Evolutionary conservation across 2,888 invertebrate species (phyloP), one percentile per base, ranked within the genome.

Genomic region (Pilophorus perplexus): DNA sequence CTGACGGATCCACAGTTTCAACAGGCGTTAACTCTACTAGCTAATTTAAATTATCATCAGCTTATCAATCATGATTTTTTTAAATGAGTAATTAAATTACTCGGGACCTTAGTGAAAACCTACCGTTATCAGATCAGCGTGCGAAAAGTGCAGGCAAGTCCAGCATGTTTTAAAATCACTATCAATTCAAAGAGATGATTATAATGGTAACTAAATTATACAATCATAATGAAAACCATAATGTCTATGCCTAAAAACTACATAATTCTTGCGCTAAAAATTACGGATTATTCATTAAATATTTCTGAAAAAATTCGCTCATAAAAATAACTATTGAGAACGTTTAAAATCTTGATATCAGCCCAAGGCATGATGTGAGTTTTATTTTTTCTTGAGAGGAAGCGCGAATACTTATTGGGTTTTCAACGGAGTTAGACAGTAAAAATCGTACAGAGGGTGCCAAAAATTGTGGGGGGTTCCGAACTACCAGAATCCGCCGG

Each of bases 401-500:
- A 52, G 52, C 52, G 52, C 52, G 28, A 28, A 52, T 25, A 52
- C 28, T 33, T 52, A 52, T 52, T 52, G 52, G n/a, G 52, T 52
- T 52, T 52, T 16, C 14, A 8, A 52, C 33, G 6, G 33, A 8
- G 18, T 50, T 14, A 52, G 28, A 28, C 10, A 52, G 5, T 52
- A 28, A 1, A 52, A 52, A 28, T 52, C 2, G 14, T 27, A 28
- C 23, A 46, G 20, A 25, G 25, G 46, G 10, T 20, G 3, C n/a
- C n/a, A n/a, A n/a, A n/a, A n/a, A n/a, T n/a, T n/a, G n/a, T n/a
- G 14, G 46, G 23, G 12, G 20, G n/a, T 10, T 12, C 5, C 55
- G 22, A 25, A 64, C 52, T 89, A 92, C 92, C 91, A 92, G 76
- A 92, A 86, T 46, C 83, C 86, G 69, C 85, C 85, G 62, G 90